Conservation (phyloP, 2,888 invertebrate species). For the Prosapia bicincta region DNA sequence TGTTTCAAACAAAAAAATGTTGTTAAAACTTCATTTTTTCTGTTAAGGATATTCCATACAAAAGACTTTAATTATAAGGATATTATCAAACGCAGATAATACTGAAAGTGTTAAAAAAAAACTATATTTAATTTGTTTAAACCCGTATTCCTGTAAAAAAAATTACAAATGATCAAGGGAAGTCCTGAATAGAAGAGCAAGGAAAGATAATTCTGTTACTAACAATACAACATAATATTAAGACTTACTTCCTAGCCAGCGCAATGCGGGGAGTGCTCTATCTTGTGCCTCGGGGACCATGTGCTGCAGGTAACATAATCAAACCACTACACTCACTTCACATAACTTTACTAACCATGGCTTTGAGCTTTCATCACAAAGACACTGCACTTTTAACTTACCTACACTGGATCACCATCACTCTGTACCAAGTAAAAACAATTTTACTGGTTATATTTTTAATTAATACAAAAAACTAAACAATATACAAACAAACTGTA, state of each 20-base stretch:
- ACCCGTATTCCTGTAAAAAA: neutral
- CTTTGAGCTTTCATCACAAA: neutral
- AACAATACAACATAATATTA: neutral
- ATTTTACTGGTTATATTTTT: too few species aligned
- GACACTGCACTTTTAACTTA: neutral
- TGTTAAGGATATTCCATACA: too few species aligned
- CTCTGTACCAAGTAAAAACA: neutral
- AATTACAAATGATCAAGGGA: neutral
- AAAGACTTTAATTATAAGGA: too few species aligned
- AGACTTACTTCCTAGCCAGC: neutral
- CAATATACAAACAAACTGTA: too few species aligned
- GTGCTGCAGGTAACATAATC: too few species aligned
- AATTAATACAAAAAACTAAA: too few species aligned
- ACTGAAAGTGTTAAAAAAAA: too few species aligned
- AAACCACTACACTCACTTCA: neutral
- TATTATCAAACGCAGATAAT: too few species aligned
- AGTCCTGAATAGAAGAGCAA: neutral
- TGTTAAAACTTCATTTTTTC: too few species aligned
- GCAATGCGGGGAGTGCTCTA: neutral
- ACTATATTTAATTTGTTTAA: neutral
- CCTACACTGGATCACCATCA: neutral
- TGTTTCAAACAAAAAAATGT: neutral
- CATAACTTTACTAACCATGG: neutral
- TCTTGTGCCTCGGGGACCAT: neutral
- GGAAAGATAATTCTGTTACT: neutral